A percentile compares a stretch with the other conserved stretches of the same genome.
Evolutionary conservation across 2,113 vertebrate genomes (phyloP).

Genomic region (Phylloscopus trochilus): DNA sequence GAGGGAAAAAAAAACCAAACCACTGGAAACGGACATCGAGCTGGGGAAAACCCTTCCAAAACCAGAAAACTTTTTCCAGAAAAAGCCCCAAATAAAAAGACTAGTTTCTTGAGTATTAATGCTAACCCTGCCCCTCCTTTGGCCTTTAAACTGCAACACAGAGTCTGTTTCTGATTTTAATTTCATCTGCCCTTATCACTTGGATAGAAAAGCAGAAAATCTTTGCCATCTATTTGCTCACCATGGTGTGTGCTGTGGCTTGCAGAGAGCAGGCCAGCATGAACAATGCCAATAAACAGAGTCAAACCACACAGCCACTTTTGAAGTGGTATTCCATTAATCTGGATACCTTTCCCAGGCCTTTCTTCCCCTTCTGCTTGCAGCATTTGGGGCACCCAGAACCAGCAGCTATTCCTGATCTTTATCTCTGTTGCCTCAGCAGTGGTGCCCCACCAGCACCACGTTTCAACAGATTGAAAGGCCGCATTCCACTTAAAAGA

Average conservation of each 20-base stretch:
- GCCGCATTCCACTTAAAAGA: neutral
- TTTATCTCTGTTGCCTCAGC: neutral
- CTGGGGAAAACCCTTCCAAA: neutral
- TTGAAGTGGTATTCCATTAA: neutral
- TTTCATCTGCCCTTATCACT: conserved; percentile 16
- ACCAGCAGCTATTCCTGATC: neutral
- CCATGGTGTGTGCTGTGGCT: neutral
- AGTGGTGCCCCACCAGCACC: neutral
- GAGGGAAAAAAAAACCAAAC: neutral
- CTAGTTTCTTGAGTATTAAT: neutral
- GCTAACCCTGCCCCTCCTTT: neutral
- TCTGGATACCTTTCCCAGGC: neutral
- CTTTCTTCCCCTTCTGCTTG: neutral
- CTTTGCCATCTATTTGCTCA: conserved; percentile 6
- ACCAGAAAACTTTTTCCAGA: conserved; percentile 29
- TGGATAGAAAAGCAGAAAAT: neutral
- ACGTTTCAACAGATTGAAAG: neutral
- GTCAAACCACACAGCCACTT: neutral
- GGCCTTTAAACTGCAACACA: neutral
- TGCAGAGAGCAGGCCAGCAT: neutral
- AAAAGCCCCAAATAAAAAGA: conserved; percentile 28
- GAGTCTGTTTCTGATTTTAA: conserved; percentile 32
- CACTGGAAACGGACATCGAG: conserved; percentile 15
- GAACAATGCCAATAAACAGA: neutral
- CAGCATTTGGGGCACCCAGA: neutral